Evolutionary conservation across 1,140 invertebrate genomes (phyloP), one percentile per base, ranked within the genome.

Genomic region (Drosophila sturtevanti): DNA sequence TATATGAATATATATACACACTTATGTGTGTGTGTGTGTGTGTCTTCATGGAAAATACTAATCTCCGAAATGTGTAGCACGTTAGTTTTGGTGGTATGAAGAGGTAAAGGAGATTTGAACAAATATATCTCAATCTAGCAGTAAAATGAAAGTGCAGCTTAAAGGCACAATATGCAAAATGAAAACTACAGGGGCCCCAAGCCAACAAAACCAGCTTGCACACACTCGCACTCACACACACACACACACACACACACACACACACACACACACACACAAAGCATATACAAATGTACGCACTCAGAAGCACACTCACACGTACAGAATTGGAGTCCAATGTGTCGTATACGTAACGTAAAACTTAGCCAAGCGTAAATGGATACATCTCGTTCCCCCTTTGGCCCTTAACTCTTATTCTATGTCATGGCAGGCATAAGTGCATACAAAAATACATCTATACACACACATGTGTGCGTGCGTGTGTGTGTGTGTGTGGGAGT

Each of bases 291-390:
- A 18, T 10, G 41, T 14, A 44, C 41, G 41, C 41, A 44, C 41
- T 44, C 41, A 44, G 14, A 16, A 9, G 7, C 41, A 44, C 14
- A 70, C 66, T 24, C 37, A 38, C 62, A 64, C 27, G 18, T 38
- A 66, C 35, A 51, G 16, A 68, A 68, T 62, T 34, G 35, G 35
- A 76, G 72, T 64, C 65, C 66, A 76, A 79, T 79, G 84, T 79
- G 82, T 87, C 82, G 82, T 86, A 79, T 86, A 80, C 79, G 82
- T 79, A 87, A 87, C 76, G 79, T 44, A 79, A 69, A 86, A 87
- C 82, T 86, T 86, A 74, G 82, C 81, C 81, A 81, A 69, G 71
- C 81, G 81, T 79, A 86, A 86, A 86, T 86, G 82, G 75, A 86
- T 86, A 81, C 81, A 78, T 86, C 78, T 85, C 81, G 72, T 48